Conservation (phyloP, 2,113 vertebrate species). For the Pseudorasbora parva region DNA sequence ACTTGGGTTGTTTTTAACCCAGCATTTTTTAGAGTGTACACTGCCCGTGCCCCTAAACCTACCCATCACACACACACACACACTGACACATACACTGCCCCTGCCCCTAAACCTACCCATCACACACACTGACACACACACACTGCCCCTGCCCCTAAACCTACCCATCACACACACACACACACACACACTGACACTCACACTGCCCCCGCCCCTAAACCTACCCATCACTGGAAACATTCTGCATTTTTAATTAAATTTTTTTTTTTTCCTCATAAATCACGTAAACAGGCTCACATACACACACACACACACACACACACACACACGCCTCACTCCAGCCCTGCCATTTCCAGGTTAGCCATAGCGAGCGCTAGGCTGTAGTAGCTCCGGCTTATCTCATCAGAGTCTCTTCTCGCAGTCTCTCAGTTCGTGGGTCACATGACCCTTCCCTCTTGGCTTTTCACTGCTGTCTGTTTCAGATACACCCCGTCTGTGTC, state of each 20-base stretch:
- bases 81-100: background rate
- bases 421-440: background rate
- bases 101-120: no score
- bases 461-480: conserved; percentile 41
- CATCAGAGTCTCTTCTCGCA: conserved; percentile 31
- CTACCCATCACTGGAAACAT: no score
- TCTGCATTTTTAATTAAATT: no score
- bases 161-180: conserved; percentile 30
- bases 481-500: conserved; percentile 21
- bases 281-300: no score
- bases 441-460: conserved; percentile 26
- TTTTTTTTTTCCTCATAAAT: no score
- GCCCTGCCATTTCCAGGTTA: conserved; percentile 72
- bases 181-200: conserved; percentile 27
- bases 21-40: no score
- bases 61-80: conserved; percentile 13
- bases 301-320: conserved; percentile 32
- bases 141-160: no score
- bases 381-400: conserved; percentile 48
- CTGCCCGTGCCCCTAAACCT: no score
- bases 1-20: no score
- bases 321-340: conserved; percentile 59
- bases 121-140: background rate
- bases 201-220: no score
- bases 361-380: conserved; percentile 41